Conservation (phyloP, 2,888 invertebrate species). For the Tetrapedia diversipes region DNA sequence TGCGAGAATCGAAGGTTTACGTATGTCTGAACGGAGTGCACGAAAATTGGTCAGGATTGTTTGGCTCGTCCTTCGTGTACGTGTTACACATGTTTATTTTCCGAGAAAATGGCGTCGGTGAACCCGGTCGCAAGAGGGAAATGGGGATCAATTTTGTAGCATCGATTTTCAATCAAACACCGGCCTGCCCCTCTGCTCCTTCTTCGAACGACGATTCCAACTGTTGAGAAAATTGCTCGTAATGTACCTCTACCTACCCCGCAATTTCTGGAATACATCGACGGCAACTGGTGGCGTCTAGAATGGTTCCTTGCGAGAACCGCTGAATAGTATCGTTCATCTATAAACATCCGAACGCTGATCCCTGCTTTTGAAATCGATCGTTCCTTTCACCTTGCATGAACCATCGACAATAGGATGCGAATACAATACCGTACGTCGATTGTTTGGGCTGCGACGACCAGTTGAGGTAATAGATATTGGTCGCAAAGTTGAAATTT, state of each 20-base stretch:
- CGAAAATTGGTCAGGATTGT: too few species aligned
- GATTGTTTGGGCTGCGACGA: too few species aligned
- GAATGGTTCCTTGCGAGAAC: not conserved
- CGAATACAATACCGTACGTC: too few species aligned
- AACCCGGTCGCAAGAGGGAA: not conserved
- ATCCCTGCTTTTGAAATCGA: too few species aligned
- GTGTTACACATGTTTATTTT: not conserved
- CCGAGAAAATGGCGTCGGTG: not conserved
- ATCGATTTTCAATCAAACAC: slow-evolving; percentile 2
- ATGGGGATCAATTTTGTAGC: not conserved
- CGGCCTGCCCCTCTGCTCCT: not conserved
- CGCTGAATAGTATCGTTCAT: not conserved
- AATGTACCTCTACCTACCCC: too few species aligned
- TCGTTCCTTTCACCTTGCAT: too few species aligned
- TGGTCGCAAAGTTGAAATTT: too few species aligned
- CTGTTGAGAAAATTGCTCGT: not conserved
- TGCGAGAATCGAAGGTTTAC: too few species aligned
- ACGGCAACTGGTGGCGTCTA: not conserved
- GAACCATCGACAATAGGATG: too few species aligned
- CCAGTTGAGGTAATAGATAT: too few species aligned
- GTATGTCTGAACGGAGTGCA: too few species aligned
- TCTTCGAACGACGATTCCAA: not conserved
- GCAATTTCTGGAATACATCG: not conserved
- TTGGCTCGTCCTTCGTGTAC: not conserved
- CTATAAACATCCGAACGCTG: too few species aligned